Base-by-base conservation (phyloP, 2,113 vertebrate species). In the Apaloderma vittatum region DNA sequence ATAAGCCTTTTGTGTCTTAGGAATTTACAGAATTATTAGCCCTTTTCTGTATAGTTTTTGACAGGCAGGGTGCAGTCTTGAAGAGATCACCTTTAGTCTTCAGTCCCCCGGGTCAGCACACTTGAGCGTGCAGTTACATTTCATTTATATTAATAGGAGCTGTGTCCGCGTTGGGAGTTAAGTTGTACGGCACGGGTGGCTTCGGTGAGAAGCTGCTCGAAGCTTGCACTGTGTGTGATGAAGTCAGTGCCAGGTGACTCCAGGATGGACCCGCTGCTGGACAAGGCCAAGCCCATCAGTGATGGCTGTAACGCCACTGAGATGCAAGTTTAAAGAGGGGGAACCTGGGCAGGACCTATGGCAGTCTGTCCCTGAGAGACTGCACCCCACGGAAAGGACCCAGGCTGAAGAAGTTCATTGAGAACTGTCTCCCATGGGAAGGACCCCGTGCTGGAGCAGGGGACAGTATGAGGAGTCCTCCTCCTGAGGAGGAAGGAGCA, bases 1-100 rank as follows among this genome's bases (percentile, higher is more conserved):
- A 32, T 63, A 72, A 72, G 45, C 18, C 37, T 79, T 90, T 86
- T 92, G 34, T 74, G 58, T 57, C 49, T 52, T 86, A 26, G 9
- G 45, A 86, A 65, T 94, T 97, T 83, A 80, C 18, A 86, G 86
- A 86, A 40, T 71, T 84, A 63, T 63, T 71, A 75, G 52, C 48
- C 11, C 19, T 88, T 75, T 81, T 91, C 65, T 87, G 8, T 71
- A 26, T 59, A 26, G 55, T 13, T 91, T 93, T 74, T 81, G 27
- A 71, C 43, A 80, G 36, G 22, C 58, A 48, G 71, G 48, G 65
- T 84, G 21, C 18, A 63, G 48, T 90, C 62, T 67, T 91, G 65
- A 45, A 85, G 87, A 75, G 22, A 81, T 43, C 22, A 10, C 45
- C 34, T 55, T 81, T 91, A 71, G 51, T 63, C 52, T 89, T 90